Conservation (phyloP, 1,140 invertebrate species). For the Papilio xuthus region DNA sequence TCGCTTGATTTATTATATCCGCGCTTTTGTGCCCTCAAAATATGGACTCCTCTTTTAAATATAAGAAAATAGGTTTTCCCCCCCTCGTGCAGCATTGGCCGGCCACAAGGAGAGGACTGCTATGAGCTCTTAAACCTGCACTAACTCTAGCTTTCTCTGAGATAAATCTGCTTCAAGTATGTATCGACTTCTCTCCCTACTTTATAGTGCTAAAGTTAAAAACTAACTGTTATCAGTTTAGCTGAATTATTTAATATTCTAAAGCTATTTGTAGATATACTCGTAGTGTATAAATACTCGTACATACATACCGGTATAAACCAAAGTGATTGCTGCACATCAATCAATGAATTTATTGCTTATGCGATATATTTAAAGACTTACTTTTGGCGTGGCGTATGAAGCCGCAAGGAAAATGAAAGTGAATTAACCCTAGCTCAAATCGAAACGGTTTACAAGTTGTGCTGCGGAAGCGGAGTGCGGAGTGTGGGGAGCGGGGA, state of each 20-base stretch:
- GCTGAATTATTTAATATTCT: no score
- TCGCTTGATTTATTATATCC: conserved; percentile 15
- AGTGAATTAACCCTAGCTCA: conserved; percentile 44
- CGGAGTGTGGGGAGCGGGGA: no score
- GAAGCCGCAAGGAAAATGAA: conserved; percentile 38
- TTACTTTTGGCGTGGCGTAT: neutral
- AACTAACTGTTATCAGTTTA: neutral
- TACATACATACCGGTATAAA: no score
- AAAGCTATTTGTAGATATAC: no score
- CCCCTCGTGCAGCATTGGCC: neutral
- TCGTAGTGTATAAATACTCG: no score
- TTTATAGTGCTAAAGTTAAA: neutral
- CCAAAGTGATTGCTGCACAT: neutral
- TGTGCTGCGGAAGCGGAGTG: conserved; percentile 26
- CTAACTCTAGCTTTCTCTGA: no score
- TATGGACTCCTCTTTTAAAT: neutral
- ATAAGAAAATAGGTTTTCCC: neutral
- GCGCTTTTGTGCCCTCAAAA: conserved; percentile 10
- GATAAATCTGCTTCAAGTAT: no score
- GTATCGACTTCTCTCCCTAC: no score
- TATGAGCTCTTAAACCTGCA: no score
- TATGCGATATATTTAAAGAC: neutral
- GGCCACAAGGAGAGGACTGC: no score
- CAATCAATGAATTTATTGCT: neutral
- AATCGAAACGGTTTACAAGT: conserved; percentile 43